Evolutionary conservation across 2,888 invertebrate genomes (phyloP), one percentile per base, ranked within the genome.

Genomic region (Drosophila prolongata): DNA sequence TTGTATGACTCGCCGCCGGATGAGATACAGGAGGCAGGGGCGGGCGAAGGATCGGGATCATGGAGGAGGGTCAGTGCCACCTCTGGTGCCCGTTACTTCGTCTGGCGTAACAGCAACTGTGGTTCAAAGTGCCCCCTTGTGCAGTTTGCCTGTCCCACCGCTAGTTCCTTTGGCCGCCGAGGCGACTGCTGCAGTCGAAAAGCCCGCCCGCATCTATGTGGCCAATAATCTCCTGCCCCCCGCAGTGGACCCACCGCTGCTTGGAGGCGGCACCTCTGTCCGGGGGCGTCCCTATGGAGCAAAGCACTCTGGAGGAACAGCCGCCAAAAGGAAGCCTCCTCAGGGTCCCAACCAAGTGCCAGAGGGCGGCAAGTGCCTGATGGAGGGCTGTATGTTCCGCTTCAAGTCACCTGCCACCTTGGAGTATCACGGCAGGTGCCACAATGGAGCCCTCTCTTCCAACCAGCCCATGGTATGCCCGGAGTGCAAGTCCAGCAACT

Each of bases 401-500:
- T 92, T 92, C 57, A 90, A 90, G 53, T 90, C 89, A 2, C 64
- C 84, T 0, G 78, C 86, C 24, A 91, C 90, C 2, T 68, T 92
- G 40, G 90, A 90, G 6, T 92, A 91, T 43, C 92, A 92, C 49
- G 90, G 90, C 35, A 84, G 85, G 16, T 92, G 92, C 43, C 92
- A 92, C 64, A 87, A 86, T 6, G 85, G 80, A 0, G 14, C 60
- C 0, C 50, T 73, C 4, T 67, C 74, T 54, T 72, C 73, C 0
- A 57, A 77, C 1, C 90, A 81, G 13, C 75, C 89, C 0, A 91
- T 91, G 87, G 75, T 90, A 34, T 97, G 97, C 91, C 94, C 94
- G 0, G 95, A 96, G 89, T 97, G 97, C 90, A 92, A 79, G 35
- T 89, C 93, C 0, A 89, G 78, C 10, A 86, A 90, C 52, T 92